phyloP scores from a whole-genome alignment of 2,888 invertebrate species.

The Tipula vernalis region DNA sequence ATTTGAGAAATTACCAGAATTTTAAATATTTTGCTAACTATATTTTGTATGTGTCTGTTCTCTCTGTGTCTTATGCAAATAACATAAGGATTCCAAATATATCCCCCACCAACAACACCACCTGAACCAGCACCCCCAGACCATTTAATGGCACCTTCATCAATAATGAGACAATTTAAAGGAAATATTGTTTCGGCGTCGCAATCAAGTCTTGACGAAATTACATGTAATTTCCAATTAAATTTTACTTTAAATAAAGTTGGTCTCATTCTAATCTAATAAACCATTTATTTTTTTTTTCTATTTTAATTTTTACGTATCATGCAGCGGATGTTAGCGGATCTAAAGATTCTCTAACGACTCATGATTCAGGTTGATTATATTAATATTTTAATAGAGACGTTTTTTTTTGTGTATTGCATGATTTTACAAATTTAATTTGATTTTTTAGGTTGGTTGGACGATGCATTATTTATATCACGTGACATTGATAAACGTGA shows the following conservation, averaged over 20 bases:
- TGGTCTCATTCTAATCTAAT: not conserved
- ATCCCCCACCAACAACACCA: constrained; percentile 72
- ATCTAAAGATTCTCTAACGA: constrained; percentile 67
- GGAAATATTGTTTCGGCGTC: constrained; percentile 40
- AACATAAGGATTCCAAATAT: constrained; percentile 59
- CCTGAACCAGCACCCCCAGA: constrained; percentile 77
- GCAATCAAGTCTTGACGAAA: constrained; percentile 52
- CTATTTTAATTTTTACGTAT: not conserved
- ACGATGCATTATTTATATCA: constrained; percentile 38
- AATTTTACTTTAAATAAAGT: not conserved
- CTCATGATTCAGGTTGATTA: constrained; percentile 63
- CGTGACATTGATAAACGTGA: constrained; percentile 30
- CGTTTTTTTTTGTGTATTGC: not conserved
- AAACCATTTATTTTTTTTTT: not conserved
- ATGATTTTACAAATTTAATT: not conserved
- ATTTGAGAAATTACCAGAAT: not conserved
- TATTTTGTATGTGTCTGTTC: constrained; percentile 12
- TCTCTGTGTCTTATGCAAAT: not conserved
- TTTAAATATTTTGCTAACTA: not conserved
- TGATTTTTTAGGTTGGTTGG: constrained; percentile 38
- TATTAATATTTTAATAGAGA: not conserved
- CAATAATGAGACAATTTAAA: constrained; percentile 39
- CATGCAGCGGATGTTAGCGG: constrained; percentile 61
- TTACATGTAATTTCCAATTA: constrained; percentile 41
- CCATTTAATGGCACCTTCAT: constrained; percentile 48